phyloP scores from a whole-genome alignment of 1,140 invertebrate genomes.

The Odontomachus brunneus region DNA sequence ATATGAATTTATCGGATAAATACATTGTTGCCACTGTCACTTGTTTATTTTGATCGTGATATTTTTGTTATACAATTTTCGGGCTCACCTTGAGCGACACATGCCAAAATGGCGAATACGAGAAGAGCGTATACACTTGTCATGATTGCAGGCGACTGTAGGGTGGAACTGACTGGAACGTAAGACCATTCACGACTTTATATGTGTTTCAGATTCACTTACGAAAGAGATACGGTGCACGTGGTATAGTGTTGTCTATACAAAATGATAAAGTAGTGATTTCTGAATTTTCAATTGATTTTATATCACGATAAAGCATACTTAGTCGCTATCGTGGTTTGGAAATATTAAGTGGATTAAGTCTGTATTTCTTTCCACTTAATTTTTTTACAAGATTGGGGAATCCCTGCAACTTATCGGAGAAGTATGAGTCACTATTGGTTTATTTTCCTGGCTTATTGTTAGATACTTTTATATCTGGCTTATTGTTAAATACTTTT shows the following conservation, averaged over 20 bases:
- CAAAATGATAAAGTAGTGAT: too few species aligned
- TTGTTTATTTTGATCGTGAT: too few species aligned
- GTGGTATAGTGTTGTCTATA: neutral
- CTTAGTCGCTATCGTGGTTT: neutral
- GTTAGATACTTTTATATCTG: too few species aligned
- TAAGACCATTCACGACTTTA: constrained; percentile 10
- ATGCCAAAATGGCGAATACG: neutral
- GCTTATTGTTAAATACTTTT: too few species aligned
- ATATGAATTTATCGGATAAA: too few species aligned
- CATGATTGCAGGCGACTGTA: neutral
- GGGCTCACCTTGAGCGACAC: neutral
- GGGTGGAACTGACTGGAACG: neutral
- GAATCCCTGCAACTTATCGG: neutral
- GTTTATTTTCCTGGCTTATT: too few species aligned
- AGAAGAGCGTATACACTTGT: neutral
- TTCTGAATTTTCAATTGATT: neutral
- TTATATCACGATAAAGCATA: neutral
- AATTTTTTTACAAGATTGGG: neutral
- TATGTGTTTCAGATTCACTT: constrained; percentile 3
- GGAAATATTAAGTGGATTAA: neutral
- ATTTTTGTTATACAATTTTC: too few species aligned
- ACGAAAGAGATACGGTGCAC: neutral
- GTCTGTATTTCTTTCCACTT: neutral
- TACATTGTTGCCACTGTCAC: too few species aligned
- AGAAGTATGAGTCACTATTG: too few species aligned